Evolutionary conservation across 2,888 invertebrate genomes (phyloP).

Genomic region (Campoplex nolae): DNA sequence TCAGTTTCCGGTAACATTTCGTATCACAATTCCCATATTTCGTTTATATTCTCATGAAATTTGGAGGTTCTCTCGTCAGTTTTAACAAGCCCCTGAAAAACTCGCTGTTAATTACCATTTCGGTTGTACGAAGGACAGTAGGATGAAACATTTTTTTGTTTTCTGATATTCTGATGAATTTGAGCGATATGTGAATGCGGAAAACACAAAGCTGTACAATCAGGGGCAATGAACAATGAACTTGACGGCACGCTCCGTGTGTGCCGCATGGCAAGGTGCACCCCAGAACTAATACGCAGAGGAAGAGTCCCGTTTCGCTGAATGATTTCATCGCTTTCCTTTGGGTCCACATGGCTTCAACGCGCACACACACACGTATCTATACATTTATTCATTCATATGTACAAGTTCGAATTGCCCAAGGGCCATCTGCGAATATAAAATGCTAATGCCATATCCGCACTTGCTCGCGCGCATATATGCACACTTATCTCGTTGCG

Average conservation of each 20-base stretch:
- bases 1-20: neutral
- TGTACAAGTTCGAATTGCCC: constrained; percentile 53
- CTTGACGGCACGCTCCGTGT: constrained; percentile 51
- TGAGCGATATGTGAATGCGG: constrained; percentile 8
- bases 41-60: neutral
- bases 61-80: neutral
- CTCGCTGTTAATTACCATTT: constrained; percentile 17
- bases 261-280: constrained; percentile 72
- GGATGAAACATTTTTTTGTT: constrained; percentile 1
- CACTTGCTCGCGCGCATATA: constrained; percentile 44
- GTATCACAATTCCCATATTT: neutral
- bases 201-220: constrained; percentile 43
- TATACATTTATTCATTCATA: neutral
- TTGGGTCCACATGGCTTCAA: constrained; percentile 5
- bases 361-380: neutral
- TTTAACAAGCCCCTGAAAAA: constrained; percentile 6
- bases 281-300: constrained; percentile 41
- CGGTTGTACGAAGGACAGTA: neutral
- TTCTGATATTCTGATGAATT: constrained; percentile 33
- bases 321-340: constrained; percentile 67
- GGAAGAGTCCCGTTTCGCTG: constrained; percentile 58
- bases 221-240: constrained; percentile 68
- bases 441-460: constrained; percentile 72
- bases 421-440: constrained; percentile 73
- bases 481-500: constrained; percentile 64